A percentile compares a stretch with the other conserved stretches of the same genome.
phyloP scores from a whole-genome alignment of 2,888 invertebrate genomes.

The Colletes collaris region DNA sequence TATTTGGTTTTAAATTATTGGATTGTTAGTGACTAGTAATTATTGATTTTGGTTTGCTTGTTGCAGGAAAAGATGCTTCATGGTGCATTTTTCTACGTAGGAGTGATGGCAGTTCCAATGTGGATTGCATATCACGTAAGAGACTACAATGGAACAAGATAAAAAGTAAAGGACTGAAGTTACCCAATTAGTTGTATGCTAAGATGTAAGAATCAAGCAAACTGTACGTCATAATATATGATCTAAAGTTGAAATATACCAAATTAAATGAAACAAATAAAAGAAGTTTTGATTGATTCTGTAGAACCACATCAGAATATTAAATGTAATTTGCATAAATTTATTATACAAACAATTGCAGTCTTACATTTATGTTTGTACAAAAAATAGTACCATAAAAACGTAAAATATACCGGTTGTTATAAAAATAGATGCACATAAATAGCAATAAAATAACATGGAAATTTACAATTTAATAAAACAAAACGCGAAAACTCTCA shows the following conservation, averaged over 20 bases:
- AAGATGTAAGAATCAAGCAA: background rate
- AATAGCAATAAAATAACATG: constrained; percentile 11
- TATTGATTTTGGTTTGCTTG: background rate
- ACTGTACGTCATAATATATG: too few relatives aligned
- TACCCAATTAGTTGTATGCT: background rate
- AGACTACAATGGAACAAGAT: background rate
- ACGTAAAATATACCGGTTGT: background rate
- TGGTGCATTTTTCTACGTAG: background rate
- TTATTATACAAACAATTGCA: constrained; percentile 19
- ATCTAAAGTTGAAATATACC: too few relatives aligned
- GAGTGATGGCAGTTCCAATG: background rate
- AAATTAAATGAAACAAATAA: background rate
- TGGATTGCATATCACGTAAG: constrained; percentile 23
- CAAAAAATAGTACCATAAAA: constrained; percentile 32
- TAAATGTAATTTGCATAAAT: constrained; percentile 1
- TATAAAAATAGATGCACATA: constrained; percentile 16
- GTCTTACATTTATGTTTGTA: constrained; percentile 38
- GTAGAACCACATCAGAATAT: background rate
- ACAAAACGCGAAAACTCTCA: too few relatives aligned
- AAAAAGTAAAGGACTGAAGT: background rate
- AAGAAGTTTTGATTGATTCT: background rate
- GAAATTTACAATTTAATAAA: constrained; percentile 3
- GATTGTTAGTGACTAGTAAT: background rate
- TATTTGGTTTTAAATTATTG: background rate
- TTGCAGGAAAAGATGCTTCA: constrained; percentile 41